Evolutionary conservation across 2,113 vertebrate species (phyloP), one percentile per base, ranked within the genome.

Genomic region (Pontoporia blainvillei): DNA sequence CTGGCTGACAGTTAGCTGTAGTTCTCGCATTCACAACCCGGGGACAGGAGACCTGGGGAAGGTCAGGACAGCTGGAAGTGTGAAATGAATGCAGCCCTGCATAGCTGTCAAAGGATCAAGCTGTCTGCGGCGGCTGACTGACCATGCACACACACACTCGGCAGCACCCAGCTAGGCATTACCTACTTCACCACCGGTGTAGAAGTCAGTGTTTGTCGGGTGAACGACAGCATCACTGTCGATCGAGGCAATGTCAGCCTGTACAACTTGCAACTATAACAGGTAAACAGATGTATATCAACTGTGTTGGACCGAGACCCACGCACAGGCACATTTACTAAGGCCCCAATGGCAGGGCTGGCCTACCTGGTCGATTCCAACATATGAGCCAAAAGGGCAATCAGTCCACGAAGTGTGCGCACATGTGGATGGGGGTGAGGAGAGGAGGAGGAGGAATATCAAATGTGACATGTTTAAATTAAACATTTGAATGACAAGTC

Each of bases 241-340:
- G 99, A 99, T 99, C 98, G 98, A 98, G 99, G 99, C 99, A 99
- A 99, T 99, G 99, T 99, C 99, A 99, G 99, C 99, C 99, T 99
- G 99, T 98, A 99, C 99, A 99, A 99, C 99, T 99, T 99, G 99
- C 99, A 99, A 99, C 99, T 99, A 99, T 99, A 98, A 99, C 98
- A 99, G 99, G 99, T 99, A 99, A 99, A 99, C 99, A 99, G 98
- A 99, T 98, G 99, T 98, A 98, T 98, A 99, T 99, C 99, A 99
- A 99, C 99, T 98, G 98, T 98, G 98, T 98, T 98, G 98, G 98
- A 98, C 98, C 98, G 98, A 98, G 98, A 99, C 98, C 98, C 98
- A 98, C 98, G 98, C 96, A 99, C 98, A 99, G 98, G 98, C 98
- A 99, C 98, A 99, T 98, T 99, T 96, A 99, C 98, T 98, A 98